phyloP scores from a whole-genome alignment of 2,113 vertebrate species.

The Hypomesus transpacificus region DNA sequence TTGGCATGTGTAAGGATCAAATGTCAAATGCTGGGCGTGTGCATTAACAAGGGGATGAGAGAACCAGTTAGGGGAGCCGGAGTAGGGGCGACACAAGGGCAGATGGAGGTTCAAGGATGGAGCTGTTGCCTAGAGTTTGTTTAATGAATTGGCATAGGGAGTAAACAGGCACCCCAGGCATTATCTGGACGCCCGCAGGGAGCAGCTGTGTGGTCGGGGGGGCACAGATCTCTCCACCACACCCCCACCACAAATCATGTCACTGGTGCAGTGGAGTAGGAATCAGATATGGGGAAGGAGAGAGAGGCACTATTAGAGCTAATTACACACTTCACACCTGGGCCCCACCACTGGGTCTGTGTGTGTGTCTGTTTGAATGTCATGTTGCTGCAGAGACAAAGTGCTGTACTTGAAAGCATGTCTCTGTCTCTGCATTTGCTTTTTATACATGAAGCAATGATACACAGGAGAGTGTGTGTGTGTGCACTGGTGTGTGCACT shows the following conservation, averaged over 20 bases:
- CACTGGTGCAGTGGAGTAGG: constrained; percentile 54
- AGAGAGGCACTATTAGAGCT: constrained; percentile 57
- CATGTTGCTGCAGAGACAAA: background rate
- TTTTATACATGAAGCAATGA: background rate
- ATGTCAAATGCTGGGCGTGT: constrained; percentile 9
- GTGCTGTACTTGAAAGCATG: constrained; percentile 5
- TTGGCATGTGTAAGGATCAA: background rate
- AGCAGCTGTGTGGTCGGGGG: constrained; percentile 61
- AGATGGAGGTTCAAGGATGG: constrained; percentile 35
- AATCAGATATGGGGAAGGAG: constrained; percentile 30
- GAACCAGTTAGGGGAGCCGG: constrained; percentile 19
- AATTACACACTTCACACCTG: constrained; percentile 68
- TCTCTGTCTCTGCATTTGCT: background rate
- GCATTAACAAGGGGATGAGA: constrained; percentile 20
- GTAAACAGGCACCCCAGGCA: constrained; percentile 41
- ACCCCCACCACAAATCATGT: constrained; percentile 53
- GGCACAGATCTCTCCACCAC: constrained; percentile 28
- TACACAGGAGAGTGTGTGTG: background rate
- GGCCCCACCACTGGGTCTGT: constrained; percentile 14
- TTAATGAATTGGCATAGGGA: constrained; percentile 66
- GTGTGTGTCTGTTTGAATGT: constrained; percentile 7
- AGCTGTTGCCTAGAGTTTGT: constrained; percentile 58
- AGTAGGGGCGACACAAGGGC: constrained; percentile 20
- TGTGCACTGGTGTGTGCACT: background rate
- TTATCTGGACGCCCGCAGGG: constrained; percentile 55